Conservation (phyloP, 2,113 vertebrate genomes). For the Hemiprocne comata region DNA sequence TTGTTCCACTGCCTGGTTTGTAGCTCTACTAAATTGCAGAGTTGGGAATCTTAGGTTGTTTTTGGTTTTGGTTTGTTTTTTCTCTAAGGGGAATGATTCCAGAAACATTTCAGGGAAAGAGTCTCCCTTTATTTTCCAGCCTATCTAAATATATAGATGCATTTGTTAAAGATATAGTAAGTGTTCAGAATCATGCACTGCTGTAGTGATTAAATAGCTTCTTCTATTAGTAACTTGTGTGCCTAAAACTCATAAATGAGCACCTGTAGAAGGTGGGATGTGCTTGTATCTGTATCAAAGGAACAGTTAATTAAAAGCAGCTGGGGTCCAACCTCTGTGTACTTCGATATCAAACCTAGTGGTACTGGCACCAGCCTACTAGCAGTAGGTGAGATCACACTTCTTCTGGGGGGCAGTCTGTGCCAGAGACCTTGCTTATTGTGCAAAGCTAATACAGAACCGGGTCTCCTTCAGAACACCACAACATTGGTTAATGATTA, state of each 20-base stretch:
- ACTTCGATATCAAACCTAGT: rapidly evolving
- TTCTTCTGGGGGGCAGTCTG: background rate
- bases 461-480: background rate
- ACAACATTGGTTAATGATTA: background rate
- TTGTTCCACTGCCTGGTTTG: background rate
- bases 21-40: background rate
- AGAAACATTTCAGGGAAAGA: background rate
- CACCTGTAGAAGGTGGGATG: background rate
- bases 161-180: background rate
- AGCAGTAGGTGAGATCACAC: background rate
- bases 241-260: background rate
- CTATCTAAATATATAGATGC: background rate
- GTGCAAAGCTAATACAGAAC: background rate
- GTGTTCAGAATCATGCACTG: background rate
- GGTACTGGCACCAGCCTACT: rapidly evolving
- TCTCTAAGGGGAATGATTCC: background rate
- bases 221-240: background rate
- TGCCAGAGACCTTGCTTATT: background rate
- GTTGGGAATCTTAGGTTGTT: background rate
- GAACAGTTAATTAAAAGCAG: background rate
- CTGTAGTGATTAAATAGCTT: background rate
- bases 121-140: background rate
- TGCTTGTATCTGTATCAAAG: background rate
- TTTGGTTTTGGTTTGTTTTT: background rate
- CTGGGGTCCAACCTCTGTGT: background rate